Evolutionary conservation across 2,797 vertebrate genomes (phyloP).

Genomic region (Lagodon rhomboides): DNA sequence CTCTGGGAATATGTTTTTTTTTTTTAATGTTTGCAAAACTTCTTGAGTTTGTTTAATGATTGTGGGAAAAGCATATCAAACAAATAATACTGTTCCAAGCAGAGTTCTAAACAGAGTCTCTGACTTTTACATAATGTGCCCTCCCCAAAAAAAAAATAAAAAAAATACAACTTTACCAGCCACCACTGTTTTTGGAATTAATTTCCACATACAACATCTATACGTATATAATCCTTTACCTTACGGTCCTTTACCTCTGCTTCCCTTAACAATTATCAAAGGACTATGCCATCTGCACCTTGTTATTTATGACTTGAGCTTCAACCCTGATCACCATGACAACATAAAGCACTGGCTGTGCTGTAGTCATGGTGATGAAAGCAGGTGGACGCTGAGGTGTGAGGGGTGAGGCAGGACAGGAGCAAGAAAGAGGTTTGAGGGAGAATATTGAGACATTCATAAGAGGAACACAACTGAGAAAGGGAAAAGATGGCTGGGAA

Average conservation of each 20-base stretch:
- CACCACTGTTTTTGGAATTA: neutral
- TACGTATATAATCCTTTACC: neutral
- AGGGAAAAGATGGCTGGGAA: neutral
- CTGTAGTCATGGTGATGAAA: constrained; percentile 67
- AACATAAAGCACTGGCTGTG: constrained; percentile 57
- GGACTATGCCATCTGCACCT: constrained; percentile 42
- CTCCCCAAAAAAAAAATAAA: too few relatives aligned
- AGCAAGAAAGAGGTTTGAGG: constrained; percentile 36
- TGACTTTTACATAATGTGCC: too few relatives aligned
- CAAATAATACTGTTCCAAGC: too few relatives aligned
- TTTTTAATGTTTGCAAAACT: too few relatives aligned
- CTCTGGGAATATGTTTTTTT: too few relatives aligned
- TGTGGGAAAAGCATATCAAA: too few relatives aligned
- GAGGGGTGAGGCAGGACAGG: constrained; percentile 33
- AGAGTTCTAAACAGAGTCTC: too few relatives aligned
- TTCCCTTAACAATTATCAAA: constrained; percentile 52
- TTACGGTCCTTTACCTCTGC: neutral
- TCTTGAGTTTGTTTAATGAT: too few relatives aligned
- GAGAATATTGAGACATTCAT: neutral
- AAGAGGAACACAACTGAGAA: constrained; percentile 2
- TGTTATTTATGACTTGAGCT: constrained; percentile 58
- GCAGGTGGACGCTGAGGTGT: constrained; percentile 52
- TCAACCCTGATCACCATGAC: constrained; percentile 64
- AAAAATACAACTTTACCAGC: too few relatives aligned
- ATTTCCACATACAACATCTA: neutral